Evolutionary conservation across 2,113 vertebrate species (phyloP), one percentile per base, ranked within the genome.

Genomic region (Datnioides undecimradiatus): DNA sequence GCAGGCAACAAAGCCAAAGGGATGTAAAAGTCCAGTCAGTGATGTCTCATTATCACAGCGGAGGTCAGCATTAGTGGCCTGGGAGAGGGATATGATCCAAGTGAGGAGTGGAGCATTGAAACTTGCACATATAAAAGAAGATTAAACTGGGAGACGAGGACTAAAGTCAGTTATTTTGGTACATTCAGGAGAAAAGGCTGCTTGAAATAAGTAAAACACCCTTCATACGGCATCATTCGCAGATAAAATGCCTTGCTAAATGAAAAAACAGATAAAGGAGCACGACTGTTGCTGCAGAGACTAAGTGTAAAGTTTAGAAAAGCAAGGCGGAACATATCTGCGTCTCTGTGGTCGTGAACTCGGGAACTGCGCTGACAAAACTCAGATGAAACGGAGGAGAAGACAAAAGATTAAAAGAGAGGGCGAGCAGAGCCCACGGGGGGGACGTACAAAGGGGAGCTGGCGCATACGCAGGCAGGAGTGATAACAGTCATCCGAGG

Each of bases 11-110:
- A 49, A 74, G 65, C 46, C 29, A 40, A 49, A 63, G 3, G n/a
- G 16, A 58, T 51, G 23, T 23, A 36, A 23, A 16, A 45, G 31
- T 29, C 38, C 38, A 67, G 54, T 54, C 38, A 43, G 16, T 51
- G 68, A 40, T 36, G 68, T 70, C 40, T 82, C 34, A 46, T 58
- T 82, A 52, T 65, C 51, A 54, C n/a, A 55, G n/a, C n/a, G 49
- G n/a, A 31, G 45, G 23, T 57, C 51, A 71, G 21, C 34, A 27
- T 74, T 45, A 16, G 41, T 43, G 55, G 23, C 33, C 45, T 68
- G 49, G 12, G 23, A 33, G 21, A 31, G 43, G n/a, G 25, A 8
- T 12, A 31, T 9, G 7, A 21, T 41, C 21, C 8, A 48, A 38
- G 12, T 13, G 31, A 3, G 7, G 29, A 19, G 10, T 41, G 11